A percentile compares a stretch with the other conserved stretches of the same genome.
Conservation (phyloP, 1,140 invertebrate species). For the Ganaspis sp. region DNA sequence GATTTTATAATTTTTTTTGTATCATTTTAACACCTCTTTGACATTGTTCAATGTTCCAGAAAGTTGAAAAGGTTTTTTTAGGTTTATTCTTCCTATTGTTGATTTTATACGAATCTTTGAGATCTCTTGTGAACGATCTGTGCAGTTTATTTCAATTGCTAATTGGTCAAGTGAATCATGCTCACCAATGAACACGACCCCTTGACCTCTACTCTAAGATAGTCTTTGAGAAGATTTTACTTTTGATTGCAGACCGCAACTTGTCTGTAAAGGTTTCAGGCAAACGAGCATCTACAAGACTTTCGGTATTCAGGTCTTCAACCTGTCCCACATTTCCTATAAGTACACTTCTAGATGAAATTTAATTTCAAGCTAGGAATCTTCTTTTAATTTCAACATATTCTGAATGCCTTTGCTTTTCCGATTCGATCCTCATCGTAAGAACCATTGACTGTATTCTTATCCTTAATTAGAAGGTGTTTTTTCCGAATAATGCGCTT, state of each 20-base stretch:
- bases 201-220: constrained; percentile 1
- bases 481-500: too few relatives aligned
- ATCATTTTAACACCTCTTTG: too few relatives aligned
- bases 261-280: not conserved
- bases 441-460: too few relatives aligned
- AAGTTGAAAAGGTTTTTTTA: too few relatives aligned
- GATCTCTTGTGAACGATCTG: not conserved
- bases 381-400: not conserved
- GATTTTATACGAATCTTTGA: too few relatives aligned
- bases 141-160: not conserved
- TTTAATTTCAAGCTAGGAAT: not conserved
- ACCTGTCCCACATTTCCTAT: constrained; percentile 11
- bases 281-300: constrained; percentile 10
- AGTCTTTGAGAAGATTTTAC: constrained; percentile 17
- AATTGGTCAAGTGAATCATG: constrained; percentile 7
- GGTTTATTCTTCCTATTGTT: too few relatives aligned
- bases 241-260: not conserved
- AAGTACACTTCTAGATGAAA: not conserved
- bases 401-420: too few relatives aligned
- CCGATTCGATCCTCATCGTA: too few relatives aligned
- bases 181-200: constrained; percentile 12
- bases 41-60: too few relatives aligned
- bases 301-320: constrained; percentile 13
- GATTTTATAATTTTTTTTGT: too few relatives aligned
- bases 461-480: too few relatives aligned